These are phyloP conservation scores for Epistrophe eligans DNA, from an alignment of 2,888 invertebrate species.

Conservation along the genomic window DNA sequence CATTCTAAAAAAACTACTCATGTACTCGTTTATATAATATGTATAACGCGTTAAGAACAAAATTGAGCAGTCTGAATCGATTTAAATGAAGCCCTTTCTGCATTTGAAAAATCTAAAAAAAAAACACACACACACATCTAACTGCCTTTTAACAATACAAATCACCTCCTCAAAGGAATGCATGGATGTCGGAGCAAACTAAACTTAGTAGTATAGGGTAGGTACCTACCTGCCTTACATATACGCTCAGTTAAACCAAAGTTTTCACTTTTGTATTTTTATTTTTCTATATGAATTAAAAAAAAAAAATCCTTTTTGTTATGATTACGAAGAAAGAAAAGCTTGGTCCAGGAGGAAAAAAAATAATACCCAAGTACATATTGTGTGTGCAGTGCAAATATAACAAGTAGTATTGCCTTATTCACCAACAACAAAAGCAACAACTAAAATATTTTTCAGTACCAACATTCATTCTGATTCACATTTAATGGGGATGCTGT, in stretches of 20 bases:
- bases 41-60: not conserved
- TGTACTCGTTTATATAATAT: not conserved
- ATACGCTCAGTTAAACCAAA: constrained; percentile 57
- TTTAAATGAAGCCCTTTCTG: constrained; percentile 1
- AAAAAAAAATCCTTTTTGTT: constrained; percentile 39
- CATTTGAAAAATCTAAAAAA: not conserved
- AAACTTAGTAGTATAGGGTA: constrained; percentile 39
- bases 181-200: constrained; percentile 32
- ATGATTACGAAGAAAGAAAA: not conserved
- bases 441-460: constrained; percentile 39
- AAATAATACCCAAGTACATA: constrained; percentile 28
- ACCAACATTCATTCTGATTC: constrained; percentile 58
- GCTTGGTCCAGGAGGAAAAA: not conserved
- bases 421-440: constrained; percentile 31
- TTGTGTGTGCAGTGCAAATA: constrained; percentile 9
- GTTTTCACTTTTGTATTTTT: constrained; percentile 21
- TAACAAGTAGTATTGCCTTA: constrained; percentile 52
- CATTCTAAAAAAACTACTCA: not conserved
- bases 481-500: constrained; percentile 46
- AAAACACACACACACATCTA: not conserved
- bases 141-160: constrained; percentile 41
- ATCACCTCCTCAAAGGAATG: constrained; percentile 44
- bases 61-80: constrained; percentile 26
- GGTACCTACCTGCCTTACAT: not conserved
- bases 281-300: not conserved